phyloP scores from a whole-genome alignment of 2,888 invertebrate genomes.

The Rugalucina vietnamica region DNA sequence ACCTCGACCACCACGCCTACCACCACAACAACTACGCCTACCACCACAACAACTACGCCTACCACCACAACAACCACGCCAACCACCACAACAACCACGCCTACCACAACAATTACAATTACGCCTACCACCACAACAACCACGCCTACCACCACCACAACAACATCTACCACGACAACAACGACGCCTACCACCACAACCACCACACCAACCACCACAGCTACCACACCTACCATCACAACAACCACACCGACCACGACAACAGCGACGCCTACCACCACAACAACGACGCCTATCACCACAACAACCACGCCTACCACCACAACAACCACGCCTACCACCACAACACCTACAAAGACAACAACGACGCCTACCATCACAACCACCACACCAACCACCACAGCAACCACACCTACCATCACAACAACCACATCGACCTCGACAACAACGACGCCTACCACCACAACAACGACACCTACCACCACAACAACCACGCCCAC shows the following conservation, averaged over 20 bases:
- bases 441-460: not conserved
- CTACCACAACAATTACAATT: not conserved
- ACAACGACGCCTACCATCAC: not conserved
- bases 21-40: not conserved
- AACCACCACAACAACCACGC: not conserved
- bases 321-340: too few species aligned
- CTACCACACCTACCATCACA: not conserved
- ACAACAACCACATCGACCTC: not conserved
- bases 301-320: not conserved
- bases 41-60: not conserved
- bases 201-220: not conserved
- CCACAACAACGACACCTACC: not conserved
- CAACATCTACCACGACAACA: not conserved
- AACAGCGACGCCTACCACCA: not conserved
- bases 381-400: not conserved
- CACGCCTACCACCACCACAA: not conserved
- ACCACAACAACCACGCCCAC: too few species aligned
- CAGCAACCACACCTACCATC: not conserved
- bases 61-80: not conserved
- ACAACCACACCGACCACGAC: not conserved
- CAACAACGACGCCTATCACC: not conserved
- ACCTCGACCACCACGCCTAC: not conserved
- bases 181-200: not conserved
- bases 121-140: not conserved
- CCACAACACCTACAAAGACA: not conserved